A percentile compares a stretch with the other conserved stretches of the same genome.
Evolutionary conservation across 2,797 vertebrate genomes (phyloP).

Genomic region (Megalops cyprinoides): DNA sequence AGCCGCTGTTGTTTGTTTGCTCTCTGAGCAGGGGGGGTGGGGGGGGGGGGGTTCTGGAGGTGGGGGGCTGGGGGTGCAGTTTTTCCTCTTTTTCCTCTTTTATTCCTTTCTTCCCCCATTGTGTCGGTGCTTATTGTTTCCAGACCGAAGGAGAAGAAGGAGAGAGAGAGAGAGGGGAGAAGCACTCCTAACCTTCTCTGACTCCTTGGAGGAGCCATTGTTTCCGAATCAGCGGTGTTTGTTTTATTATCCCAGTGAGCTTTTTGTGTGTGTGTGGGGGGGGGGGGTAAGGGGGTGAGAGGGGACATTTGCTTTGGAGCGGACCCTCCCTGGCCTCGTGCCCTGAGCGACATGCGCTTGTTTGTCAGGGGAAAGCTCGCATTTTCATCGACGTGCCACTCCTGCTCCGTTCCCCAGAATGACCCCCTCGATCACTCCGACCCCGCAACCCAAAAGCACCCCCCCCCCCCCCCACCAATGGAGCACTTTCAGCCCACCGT

Average conservation of each 20-base stretch:
- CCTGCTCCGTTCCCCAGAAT: no score
- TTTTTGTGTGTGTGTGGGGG: no score
- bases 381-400: constrained; percentile 44
- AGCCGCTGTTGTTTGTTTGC: not conserved
- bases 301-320: constrained; percentile 55
- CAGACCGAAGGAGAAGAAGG: constrained; percentile 25
- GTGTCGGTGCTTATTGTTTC: constrained; percentile 28
- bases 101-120: not conserved
- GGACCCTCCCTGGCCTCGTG: constrained; percentile 20
- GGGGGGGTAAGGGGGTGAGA: constrained; percentile 32
- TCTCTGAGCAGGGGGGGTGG: constrained; percentile 1
- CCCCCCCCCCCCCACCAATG: no score
- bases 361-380: constrained; percentile 42
- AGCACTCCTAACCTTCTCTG: constrained; percentile 2
- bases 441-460: constrained; percentile 33
- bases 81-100: not conserved
- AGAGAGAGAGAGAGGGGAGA: no score
- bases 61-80: no score
- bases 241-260: constrained; percentile 57
- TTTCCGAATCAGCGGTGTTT: constrained; percentile 53
- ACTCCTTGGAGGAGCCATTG: constrained; percentile 24
- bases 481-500: no score
- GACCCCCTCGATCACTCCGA: constrained; percentile 3
- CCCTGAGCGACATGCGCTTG: constrained; percentile 46
- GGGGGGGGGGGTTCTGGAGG: no score